phyloP scores from a whole-genome alignment of 2,113 vertebrate species.

The Rhynchomys soricoides region DNA sequence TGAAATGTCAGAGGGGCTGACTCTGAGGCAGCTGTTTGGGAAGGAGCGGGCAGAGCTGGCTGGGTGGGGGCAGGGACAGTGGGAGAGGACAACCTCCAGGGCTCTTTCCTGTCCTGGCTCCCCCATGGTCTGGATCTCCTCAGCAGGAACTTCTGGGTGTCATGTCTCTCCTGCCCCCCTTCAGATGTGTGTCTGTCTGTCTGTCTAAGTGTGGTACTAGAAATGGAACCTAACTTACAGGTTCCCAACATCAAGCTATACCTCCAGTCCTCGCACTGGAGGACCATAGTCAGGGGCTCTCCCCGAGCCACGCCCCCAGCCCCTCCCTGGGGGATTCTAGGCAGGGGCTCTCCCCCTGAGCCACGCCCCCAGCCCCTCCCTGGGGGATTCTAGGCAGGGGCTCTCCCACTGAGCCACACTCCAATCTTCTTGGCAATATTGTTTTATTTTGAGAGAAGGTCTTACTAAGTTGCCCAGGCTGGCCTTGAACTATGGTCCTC shows the following conservation, averaged over 20 bases:
- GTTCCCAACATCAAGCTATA: neutral
- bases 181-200: neutral
- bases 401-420: neutral
- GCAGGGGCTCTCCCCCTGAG: neutral
- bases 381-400: no score
- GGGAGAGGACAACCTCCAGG: neutral
- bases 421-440: neutral
- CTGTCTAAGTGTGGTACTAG: neutral
- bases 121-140: neutral
- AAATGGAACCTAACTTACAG: neutral
- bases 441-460: neutral
- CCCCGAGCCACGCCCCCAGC: neutral
- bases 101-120: no score
- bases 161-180: neutral
- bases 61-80: neutral
- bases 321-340: neutral
- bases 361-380: no score
- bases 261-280: neutral
- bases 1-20: constrained; percentile 86
- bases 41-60: neutral
- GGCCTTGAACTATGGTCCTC: neutral
- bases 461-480: neutral
- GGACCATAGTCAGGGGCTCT: neutral
- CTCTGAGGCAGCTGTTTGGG: constrained; percentile 56
- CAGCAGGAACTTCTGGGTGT: neutral